phyloP scores from a whole-genome alignment of 2,888 invertebrate species.

The Ischnura elegans region DNA sequence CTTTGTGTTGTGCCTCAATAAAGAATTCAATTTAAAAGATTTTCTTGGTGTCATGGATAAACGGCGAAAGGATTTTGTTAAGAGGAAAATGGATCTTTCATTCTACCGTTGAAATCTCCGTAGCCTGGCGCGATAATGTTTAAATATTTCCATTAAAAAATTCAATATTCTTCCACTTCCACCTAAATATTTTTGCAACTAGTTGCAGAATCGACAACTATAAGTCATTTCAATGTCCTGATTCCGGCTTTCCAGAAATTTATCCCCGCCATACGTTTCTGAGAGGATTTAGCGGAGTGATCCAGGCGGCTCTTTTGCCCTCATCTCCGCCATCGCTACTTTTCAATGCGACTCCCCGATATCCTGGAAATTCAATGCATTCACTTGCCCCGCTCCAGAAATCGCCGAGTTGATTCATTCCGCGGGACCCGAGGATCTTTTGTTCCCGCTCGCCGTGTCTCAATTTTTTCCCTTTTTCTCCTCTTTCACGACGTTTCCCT shows the following conservation, averaged over 20 bases:
- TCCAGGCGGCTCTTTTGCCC: background rate
- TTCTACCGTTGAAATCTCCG: too few relatives aligned
- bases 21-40: too few relatives aligned
- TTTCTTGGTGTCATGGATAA: too few relatives aligned
- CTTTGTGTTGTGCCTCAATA: too few relatives aligned
- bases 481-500: background rate
- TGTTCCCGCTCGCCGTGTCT: background rate
- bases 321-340: background rate
- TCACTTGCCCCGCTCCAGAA: background rate
- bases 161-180: too few relatives aligned
- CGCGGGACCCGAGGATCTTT: background rate
- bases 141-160: too few relatives aligned
- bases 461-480: too few relatives aligned
- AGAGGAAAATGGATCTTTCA: too few relatives aligned
- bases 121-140: too few relatives aligned
- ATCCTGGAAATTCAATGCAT: slow-evolving; percentile 1
- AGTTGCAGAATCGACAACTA: background rate
- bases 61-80: too few relatives aligned
- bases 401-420: slow-evolving; percentile 16
- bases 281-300: background rate
- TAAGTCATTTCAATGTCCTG: background rate
- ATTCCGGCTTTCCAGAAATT: background rate
- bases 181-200: too few relatives aligned
- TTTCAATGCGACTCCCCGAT: background rate
- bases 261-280: background rate